Conservation (phyloP, 1,140 invertebrate genomes). For the Lasaia peninsularis region DNA sequence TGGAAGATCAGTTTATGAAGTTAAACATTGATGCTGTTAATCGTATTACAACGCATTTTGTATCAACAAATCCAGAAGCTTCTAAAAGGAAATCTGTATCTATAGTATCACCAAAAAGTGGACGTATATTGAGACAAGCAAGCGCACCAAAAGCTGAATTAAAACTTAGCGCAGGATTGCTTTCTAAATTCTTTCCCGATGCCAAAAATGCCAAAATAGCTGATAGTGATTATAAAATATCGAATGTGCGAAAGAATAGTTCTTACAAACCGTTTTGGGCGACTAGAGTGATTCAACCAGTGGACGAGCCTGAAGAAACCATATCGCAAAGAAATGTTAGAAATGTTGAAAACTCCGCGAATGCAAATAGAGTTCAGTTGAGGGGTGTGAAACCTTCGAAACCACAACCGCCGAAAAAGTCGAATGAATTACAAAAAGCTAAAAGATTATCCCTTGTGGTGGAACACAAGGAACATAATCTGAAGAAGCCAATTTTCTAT, state of each 20-base stretch:
- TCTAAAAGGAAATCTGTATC: conserved; percentile 58
- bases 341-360: conserved; percentile 5
- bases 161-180: conserved; percentile 33
- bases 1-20: conserved; percentile 44
- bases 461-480: conserved; percentile 37
- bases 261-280: conserved; percentile 62
- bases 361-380: conserved; percentile 33
- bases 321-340: conserved; percentile 1
- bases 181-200: conserved; percentile 45
- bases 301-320: conserved; percentile 12
- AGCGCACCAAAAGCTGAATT: conserved; percentile 23
- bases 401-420: neutral
- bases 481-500: conserved; percentile 46
- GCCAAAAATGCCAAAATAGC: conserved; percentile 51
- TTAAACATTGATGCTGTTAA: conserved; percentile 45
- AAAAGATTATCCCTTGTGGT: conserved; percentile 42
- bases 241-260: conserved; percentile 42
- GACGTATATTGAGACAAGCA: conserved; percentile 26
- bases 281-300: conserved; percentile 34
- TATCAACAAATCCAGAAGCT: conserved; percentile 27
- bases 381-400: conserved; percentile 15
- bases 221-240: conserved; percentile 46
- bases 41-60: conserved; percentile 39
- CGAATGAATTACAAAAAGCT: neutral
- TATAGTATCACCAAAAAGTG: conserved; percentile 47